These are phyloP conservation scores for Deroptyus accipitrinus DNA, from an alignment of 2,113 vertebrate species.

Conservation along the genomic window DNA sequence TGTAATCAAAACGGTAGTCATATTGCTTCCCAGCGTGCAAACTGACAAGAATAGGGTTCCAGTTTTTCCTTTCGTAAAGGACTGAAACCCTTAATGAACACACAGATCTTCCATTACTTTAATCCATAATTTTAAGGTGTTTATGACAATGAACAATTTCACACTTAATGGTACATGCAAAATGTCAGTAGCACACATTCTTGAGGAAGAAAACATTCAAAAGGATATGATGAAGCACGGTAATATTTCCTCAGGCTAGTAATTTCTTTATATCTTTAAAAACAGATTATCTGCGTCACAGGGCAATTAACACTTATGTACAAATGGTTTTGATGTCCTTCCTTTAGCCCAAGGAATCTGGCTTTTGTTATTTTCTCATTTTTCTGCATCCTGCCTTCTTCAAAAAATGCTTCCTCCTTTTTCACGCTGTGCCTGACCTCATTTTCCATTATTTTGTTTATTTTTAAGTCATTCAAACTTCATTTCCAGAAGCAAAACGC, in stretches of 20 bases:
- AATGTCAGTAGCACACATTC: background rate
- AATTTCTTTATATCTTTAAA: background rate
- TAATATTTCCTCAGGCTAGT: background rate
- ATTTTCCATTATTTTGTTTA: conserved; percentile 34
- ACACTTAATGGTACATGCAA: background rate
- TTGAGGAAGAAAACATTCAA: background rate
- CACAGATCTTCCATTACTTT: background rate
- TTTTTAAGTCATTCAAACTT: conserved; percentile 24
- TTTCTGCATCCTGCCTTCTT: background rate
- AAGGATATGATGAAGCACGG: background rate
- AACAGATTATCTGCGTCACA: background rate
- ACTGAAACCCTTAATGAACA: background rate
- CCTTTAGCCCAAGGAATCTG: background rate
- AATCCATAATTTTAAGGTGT: background rate
- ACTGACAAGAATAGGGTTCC: background rate
- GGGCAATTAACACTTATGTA: background rate
- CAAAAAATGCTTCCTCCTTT: conserved; percentile 12
- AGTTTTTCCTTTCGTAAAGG: background rate
- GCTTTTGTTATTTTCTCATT: background rate
- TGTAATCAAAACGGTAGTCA: background rate
- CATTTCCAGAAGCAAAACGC: conserved; percentile 37
- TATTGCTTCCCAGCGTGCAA: background rate
- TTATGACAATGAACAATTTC: background rate
- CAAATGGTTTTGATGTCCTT: conserved; percentile 16
- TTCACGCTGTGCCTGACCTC: background rate